These are phyloP conservation scores for Lobophora halterata DNA, from an alignment of 2,888 invertebrate genomes.

Conservation along the genomic window DNA sequence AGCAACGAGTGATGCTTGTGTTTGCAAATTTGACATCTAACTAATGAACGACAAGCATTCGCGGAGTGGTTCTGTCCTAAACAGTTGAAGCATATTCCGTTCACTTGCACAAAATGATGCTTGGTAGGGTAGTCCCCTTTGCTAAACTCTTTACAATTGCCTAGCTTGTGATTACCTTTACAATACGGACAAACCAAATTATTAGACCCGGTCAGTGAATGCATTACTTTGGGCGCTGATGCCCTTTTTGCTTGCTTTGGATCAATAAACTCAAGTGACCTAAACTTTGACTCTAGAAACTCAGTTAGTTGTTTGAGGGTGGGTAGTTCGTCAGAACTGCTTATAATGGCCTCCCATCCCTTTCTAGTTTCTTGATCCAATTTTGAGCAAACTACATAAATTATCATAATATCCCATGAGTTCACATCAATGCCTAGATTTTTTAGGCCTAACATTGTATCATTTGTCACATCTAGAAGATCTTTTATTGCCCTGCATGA, in stretches of 20 bases:
- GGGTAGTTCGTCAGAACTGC: neutral
- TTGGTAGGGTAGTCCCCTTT: no score
- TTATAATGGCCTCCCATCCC: conserved; percentile 1
- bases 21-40: conserved; percentile 1
- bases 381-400: conserved; percentile 1
- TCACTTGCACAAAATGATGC: neutral
- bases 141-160: conserved; percentile 5
- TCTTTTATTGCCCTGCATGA: neutral
- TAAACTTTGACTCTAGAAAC: neutral
- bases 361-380: conserved; percentile 2
- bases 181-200: conserved; percentile 2
- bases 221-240: conserved; percentile 2
- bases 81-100: conserved; percentile 10
- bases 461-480: neutral
- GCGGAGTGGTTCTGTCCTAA: conserved; percentile 10
- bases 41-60: neutral
- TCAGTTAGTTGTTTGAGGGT: neutral
- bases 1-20: conserved; percentile 13
- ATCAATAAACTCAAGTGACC: conserved; percentile 4
- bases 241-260: conserved; percentile 1
- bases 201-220: neutral
- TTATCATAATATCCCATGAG: conserved; percentile 2
- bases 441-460: conserved; percentile 1
- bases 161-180: conserved; percentile 3
- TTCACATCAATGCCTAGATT: conserved; percentile 2